phyloP scores from a whole-genome alignment of 2,888 invertebrate genomes.

The Nemoura dubitans region DNA sequence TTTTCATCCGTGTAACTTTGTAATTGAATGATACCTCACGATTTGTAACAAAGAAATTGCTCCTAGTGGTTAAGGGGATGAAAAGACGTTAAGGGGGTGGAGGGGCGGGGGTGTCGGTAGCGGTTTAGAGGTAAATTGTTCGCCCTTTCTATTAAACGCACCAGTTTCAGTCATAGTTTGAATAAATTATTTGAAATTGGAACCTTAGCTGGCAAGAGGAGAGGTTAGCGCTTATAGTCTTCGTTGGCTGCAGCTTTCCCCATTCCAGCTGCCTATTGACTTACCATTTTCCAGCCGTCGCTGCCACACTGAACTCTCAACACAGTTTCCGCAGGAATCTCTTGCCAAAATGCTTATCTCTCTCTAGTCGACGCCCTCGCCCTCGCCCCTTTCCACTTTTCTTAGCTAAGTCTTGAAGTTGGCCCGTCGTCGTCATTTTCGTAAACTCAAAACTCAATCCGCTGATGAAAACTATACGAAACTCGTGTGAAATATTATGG shows the following conservation, averaged over 20 bases:
- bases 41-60: conserved; percentile 18
- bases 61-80: not conserved
- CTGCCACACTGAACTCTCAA: not conserved
- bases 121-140: conserved; percentile 13
- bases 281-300: not conserved
- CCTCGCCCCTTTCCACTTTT: not conserved
- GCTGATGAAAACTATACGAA: not conserved
- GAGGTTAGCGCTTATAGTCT: conserved; percentile 13
- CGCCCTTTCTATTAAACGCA: conserved; percentile 29
- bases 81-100: not conserved
- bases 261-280: not conserved
- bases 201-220: conserved; percentile 15
- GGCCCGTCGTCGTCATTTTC: not conserved
- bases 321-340: not conserved
- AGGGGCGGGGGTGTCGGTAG: not conserved
- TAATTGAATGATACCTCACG: conserved; percentile 23
- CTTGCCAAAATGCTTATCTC: conserved; percentile 3
- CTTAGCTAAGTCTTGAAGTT: not conserved
- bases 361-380: not conserved
- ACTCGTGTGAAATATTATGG: not conserved
- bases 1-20: not conserved
- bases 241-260: not conserved
- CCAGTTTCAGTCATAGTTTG: conserved; percentile 36
- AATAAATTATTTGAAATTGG: conserved; percentile 35
- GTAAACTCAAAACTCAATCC: not conserved